A percentile compares a stretch with the other conserved stretches of the same genome.
Conservation (phyloP, 2,888 invertebrate genomes). For the Rhabditoides inermis region DNA sequence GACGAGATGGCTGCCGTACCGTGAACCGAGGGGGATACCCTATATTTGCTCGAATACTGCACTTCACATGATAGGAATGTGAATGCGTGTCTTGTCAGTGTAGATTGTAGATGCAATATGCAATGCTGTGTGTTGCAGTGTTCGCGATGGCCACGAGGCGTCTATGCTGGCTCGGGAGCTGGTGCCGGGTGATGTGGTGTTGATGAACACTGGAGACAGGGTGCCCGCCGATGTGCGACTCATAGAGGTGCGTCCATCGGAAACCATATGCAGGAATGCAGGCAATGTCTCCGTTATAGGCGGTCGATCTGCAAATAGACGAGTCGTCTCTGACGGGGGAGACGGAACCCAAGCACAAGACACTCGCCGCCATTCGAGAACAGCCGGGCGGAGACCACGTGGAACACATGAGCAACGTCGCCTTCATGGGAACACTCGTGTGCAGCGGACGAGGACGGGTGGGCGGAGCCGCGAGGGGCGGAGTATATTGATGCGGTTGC, state of each 20-base stretch:
- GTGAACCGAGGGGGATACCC: no score
- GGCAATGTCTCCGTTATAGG: constrained; percentile 52
- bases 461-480: no score
- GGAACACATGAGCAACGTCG: constrained; percentile 65
- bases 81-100: no score
- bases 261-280: neutral
- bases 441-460: constrained; percentile 90
- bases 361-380: no score
- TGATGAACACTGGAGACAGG: constrained; percentile 83
- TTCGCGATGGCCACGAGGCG: constrained; percentile 44
- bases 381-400: constrained; percentile 23
- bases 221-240: constrained; percentile 92
- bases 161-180: constrained; percentile 77
- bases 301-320: constrained; percentile 83
- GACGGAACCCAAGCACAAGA: constrained; percentile 76
- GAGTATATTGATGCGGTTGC: constrained; percentile 26
- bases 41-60: no score
- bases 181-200: constrained; percentile 91
- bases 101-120: no score
- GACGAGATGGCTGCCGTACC: no score
- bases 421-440: constrained; percentile 95
- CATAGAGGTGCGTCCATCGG: constrained; percentile 63
- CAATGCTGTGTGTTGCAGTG: constrained; percentile 33
- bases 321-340: constrained; percentile 98
- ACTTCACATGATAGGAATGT: no score